These are phyloP conservation scores for Amblyopsis hoosieri DNA, from an alignment of 2,797 vertebrate species.

Conservation along the genomic window DNA sequence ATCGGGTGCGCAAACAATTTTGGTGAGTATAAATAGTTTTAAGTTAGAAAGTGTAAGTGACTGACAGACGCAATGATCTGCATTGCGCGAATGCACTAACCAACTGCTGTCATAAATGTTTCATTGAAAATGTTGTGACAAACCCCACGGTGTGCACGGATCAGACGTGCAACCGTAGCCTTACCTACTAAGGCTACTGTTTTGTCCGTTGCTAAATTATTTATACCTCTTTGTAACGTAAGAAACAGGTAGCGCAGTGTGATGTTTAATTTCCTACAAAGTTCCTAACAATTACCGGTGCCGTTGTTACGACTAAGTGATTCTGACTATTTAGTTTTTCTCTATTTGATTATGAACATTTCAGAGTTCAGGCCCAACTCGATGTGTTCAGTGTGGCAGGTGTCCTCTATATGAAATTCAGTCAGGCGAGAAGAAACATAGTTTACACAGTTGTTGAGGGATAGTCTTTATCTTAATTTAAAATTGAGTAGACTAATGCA, in stretches of 20 bases:
- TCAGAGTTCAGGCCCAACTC: too few relatives aligned
- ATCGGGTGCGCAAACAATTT: slow-evolving; percentile 7
- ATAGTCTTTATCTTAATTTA: slow-evolving; percentile 21
- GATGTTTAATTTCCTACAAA: too few relatives aligned
- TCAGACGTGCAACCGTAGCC: too few relatives aligned
- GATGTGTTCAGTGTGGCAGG: slow-evolving; percentile 25
- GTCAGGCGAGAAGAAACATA: slow-evolving; percentile 22
- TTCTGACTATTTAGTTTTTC: too few relatives aligned
- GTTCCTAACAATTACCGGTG: too few relatives aligned
- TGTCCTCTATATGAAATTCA: slow-evolving; percentile 44
- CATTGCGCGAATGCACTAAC: slow-evolving; percentile 9
- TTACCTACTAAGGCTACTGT: too few relatives aligned
- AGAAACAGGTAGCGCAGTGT: too few relatives aligned
- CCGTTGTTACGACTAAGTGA: too few relatives aligned
- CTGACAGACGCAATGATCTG: slow-evolving; percentile 27
- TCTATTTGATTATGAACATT: too few relatives aligned
- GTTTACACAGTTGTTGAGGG: slow-evolving; percentile 6
- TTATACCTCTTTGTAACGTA: too few relatives aligned
- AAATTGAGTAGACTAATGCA: slow-evolving; percentile 3
- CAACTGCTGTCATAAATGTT: slow-evolving; percentile 11
- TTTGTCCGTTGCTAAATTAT: too few relatives aligned
- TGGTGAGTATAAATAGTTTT: background rate
- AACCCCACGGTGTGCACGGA: background rate
- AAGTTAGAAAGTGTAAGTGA: slow-evolving; percentile 25
- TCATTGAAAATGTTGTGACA: slow-evolving; percentile 14